Evolutionary conservation across 2,113 vertebrate species (phyloP), one percentile per base, ranked within the genome.

Genomic region (Erinaceus europaeus): DNA sequence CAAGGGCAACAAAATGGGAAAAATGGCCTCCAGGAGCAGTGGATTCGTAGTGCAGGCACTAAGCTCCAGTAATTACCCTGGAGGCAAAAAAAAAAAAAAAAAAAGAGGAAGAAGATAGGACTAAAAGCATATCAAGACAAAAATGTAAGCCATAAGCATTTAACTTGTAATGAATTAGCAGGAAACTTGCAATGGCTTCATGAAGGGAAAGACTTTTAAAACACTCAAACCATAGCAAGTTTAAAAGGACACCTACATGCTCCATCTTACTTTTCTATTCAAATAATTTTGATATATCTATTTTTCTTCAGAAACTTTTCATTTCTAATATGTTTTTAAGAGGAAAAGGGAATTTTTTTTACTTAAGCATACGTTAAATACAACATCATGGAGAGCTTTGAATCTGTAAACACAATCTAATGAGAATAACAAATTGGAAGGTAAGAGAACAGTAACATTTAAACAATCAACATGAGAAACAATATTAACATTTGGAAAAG

Each of bases 261-360:
- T 71, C 89, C 64, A 90, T 65, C 84, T 90, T 86, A 77, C 72
- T 89, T 55, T 76, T 53, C 80, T 76, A 82, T 38, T 91, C 64
- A 73, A 77, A 81, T 52, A 73, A 61, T 89, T 55, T 80, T 84
- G 46, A 89, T 75, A 27, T 77, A 29, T 80, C 57, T 73, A 32
- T 59, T 82, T 94, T 75, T 53, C 82, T 78, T 73, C 82, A 57
- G 55, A 82, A 82, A 27, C 29, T 82, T 86, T 94, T 87, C 55
- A 71, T 61, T 55, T 84, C 36, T 72, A 85, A 61, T 72, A 62
- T 59, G 68, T 73, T 75, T 82, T 79, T 81, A 86, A 65, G 76
- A 9, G 10, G 44, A 65, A 86, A 88, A 76, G 10, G 29, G 52
- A 83, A 7, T 13, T 32, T 78, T 92, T 84, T 92, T 92, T 77